A percentile compares a stretch with the other conserved stretches of the same genome.
phyloP scores from a whole-genome alignment of 2,888 invertebrate genomes.

The Tetrapedia diversipes region DNA sequence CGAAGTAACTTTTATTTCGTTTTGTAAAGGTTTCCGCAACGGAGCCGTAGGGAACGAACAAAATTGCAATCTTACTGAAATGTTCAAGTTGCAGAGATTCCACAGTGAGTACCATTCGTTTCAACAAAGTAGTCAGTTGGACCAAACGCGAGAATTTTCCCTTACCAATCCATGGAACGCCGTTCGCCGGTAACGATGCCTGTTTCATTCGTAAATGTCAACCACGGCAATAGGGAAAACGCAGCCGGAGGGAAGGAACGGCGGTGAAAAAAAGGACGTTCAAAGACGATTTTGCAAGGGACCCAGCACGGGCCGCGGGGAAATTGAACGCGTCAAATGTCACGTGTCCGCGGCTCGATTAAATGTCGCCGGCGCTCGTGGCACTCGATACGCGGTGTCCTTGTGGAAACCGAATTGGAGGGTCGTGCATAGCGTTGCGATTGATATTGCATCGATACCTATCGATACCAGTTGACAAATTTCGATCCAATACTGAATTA shows the following conservation, averaged over 20 bases:
- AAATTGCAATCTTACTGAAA: too few relatives aligned
- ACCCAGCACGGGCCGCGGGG: constrained; percentile 15
- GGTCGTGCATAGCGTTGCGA: not conserved
- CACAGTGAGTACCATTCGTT: too few relatives aligned
- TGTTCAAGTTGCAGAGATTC: too few relatives aligned
- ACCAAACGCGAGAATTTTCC: too few relatives aligned
- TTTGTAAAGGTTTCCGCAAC: too few relatives aligned
- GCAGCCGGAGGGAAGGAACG: constrained; percentile 17
- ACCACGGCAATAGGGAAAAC: constrained; percentile 37
- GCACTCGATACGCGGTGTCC: constrained; percentile 14
- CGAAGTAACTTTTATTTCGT: too few relatives aligned
- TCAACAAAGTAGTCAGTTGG: too few relatives aligned
- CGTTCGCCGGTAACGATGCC: not conserved
- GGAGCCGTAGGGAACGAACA: too few relatives aligned
- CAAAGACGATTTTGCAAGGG: constrained; percentile 47
- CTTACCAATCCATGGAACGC: too few relatives aligned
- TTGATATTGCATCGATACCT: too few relatives aligned
- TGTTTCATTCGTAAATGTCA: constrained; percentile 45
- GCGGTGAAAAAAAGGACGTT: not conserved
- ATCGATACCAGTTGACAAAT: too few relatives aligned
- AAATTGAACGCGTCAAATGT: constrained; percentile 61
- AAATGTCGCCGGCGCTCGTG: constrained; percentile 57
- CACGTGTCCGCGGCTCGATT: constrained; percentile 55
- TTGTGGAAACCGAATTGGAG: constrained; percentile 37
- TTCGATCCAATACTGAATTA: too few relatives aligned